Base-by-base conservation (phyloP, 2,888 invertebrate genomes). In the Graphium colonna region DNA sequence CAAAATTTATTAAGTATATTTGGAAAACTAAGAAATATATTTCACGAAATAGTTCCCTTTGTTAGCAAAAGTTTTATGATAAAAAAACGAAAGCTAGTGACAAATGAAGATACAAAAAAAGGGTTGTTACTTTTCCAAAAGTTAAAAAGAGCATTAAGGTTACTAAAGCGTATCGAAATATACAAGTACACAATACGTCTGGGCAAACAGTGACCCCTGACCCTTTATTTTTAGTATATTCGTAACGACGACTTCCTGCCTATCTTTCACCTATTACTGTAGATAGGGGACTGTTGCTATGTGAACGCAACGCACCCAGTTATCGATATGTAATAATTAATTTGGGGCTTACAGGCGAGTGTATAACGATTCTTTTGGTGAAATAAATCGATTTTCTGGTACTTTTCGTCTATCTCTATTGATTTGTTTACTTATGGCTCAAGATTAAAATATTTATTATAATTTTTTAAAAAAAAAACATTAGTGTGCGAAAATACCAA, bases 271-370 rank as follows among this genome's bases (percentile, higher is more conserved):
- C 53, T 52, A 55, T 54, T 47, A 58, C 55, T 55, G 38, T 41
- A 51, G 60, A 66, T 70, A 62, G 63, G 38, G 33, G 38, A 12
- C 49, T 73, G 83, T 83, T 81, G 71, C 81, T 76, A 82, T 69
- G 81, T 76, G 80, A 73, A 71, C 69, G 59, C 36, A 56, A 28
- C 60, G 60, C 59, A 58, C 60, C 17, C 3, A 41, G 58, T 55
- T 47, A 52, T 49, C 53, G 31, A n/a, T n/a, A 9, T 33, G 28
- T 12, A 26, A 13, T 17, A 52, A 38, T 48, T 48, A 38, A 48
- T 39, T 48, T 43, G 28, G 18, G 38, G 9, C 15, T 50, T 36
- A 41, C n/a, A 51, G 12, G 2, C 39, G 16, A 13, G 40, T 28
- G 26, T 16, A 28, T 12, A 13, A 46, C 21, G 21, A 21, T 21